These are phyloP conservation scores for Tautogolabrus adspersus DNA, from an alignment of 2,113 vertebrate genomes.

Conservation along the genomic window DNA sequence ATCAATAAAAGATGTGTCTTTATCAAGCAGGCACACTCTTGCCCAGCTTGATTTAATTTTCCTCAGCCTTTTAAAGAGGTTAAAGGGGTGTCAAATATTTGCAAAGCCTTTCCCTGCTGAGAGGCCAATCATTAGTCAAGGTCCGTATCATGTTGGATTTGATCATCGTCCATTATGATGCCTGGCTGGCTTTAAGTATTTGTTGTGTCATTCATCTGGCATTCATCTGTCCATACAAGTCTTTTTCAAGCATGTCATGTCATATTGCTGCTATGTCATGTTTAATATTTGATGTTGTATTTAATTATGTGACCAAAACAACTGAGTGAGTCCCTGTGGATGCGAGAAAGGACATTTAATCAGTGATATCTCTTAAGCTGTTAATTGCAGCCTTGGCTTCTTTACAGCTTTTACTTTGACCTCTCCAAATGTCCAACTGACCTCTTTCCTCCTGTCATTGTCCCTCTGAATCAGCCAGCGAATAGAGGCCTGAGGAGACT, in stretches of 20 bases:
- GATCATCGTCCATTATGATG: slow-evolving; percentile 25
- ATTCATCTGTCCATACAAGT: slow-evolving; percentile 7
- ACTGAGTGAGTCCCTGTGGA: background rate
- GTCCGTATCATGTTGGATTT: slow-evolving; percentile 31
- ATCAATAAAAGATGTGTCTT: slow-evolving; percentile 51
- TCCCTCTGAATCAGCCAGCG: slow-evolving; percentile 96
- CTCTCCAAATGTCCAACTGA: slow-evolving; percentile 67
- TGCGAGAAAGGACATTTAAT: slow-evolving; percentile 6
- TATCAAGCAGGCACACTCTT: slow-evolving; percentile 2
- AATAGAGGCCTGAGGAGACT: slow-evolving; percentile 94
- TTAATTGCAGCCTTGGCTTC: background rate
- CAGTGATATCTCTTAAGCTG: background rate
- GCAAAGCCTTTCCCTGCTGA: slow-evolving; percentile 33
- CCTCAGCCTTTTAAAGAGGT: slow-evolving; percentile 6
- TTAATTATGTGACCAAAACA: background rate
- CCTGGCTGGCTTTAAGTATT: slow-evolving; percentile 12
- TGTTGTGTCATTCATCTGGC: slow-evolving; percentile 14
- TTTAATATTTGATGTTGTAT: slow-evolving; percentile 16
- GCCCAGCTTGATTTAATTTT: slow-evolving; percentile 33
- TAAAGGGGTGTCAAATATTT: slow-evolving; percentile 49
- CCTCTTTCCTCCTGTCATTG: slow-evolving; percentile 98
- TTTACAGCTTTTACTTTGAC: slow-evolving; percentile 17
- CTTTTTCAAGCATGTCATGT: background rate
- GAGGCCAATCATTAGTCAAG: slow-evolving; percentile 36
- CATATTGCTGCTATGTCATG: background rate